Evolutionary conservation across 2,888 invertebrate species (phyloP).

Genomic region (Drosophila subquinaria): DNA sequence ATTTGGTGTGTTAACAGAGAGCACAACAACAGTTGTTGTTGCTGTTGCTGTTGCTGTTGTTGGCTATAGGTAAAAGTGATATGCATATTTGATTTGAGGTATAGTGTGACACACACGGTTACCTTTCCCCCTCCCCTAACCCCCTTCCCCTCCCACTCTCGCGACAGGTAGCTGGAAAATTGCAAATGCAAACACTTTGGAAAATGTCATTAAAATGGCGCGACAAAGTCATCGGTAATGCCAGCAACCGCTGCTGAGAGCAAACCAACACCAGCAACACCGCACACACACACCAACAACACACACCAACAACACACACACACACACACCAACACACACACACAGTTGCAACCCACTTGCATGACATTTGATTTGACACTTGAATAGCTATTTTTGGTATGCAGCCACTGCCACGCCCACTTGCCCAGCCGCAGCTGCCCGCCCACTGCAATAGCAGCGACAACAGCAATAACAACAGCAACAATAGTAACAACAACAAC

Average conservation of each 20-base stretch:
- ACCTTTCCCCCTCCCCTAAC: neutral
- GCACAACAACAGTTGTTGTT: conserved; percentile 2
- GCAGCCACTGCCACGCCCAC: conserved; percentile 16
- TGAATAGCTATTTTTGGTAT: conserved; percentile 66
- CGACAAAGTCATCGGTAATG: conserved; percentile 48
- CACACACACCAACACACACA: neutral
- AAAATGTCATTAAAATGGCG: conserved; percentile 68
- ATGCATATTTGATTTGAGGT: conserved; percentile 37
- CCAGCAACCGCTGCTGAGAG: conserved; percentile 14
- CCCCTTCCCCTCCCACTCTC: neutral
- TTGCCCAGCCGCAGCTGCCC: neutral
- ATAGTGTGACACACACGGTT: neutral
- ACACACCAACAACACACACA: too few species aligned
- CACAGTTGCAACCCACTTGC: conserved; percentile 28
- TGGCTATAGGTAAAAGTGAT: conserved; percentile 6
- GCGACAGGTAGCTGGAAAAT: conserved; percentile 21
- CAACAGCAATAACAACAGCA: too few species aligned
- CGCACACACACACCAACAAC: neutral
- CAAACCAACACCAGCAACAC: neutral
- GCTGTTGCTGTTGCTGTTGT: conserved; percentile 20
- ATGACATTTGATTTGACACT: conserved; percentile 77
- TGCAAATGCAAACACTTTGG: conserved; percentile 59
- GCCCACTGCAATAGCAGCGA: neutral
- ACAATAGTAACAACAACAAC: too few species aligned
- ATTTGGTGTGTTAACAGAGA: neutral